Percentiles rank a stretch among this genome's conserved stretches.
Evolutionary conservation across 2,888 invertebrate species (phyloP).

Genomic region (Limnephilus rhombicus): DNA sequence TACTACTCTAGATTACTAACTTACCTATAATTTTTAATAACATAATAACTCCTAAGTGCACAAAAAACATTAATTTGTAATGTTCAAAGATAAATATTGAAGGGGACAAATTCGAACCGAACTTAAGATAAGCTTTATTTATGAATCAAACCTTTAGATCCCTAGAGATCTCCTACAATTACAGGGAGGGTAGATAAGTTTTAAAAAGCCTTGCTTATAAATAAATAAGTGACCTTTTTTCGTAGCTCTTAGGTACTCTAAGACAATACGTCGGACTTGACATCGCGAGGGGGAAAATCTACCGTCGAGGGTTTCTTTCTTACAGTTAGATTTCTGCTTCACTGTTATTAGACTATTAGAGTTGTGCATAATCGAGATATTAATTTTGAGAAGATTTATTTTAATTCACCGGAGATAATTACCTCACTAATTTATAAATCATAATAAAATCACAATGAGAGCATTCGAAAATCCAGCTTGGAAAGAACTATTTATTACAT

Average conservation of each 20-base stretch:
- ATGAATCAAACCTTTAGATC: neutral
- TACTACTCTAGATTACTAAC: neutral
- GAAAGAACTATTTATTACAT: no score
- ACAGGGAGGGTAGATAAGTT: neutral
- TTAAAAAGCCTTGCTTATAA: constrained; percentile 16
- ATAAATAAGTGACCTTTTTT: constrained; percentile 5
- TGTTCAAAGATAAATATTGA: neutral
- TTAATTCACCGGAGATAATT: no score
- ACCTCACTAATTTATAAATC: no score
- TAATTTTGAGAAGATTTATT: neutral
- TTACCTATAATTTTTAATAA: neutral
- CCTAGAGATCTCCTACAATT: neutral
- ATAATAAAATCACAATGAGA: no score
- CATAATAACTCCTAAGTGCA: neutral
- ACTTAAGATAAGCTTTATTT: constrained; percentile 3
- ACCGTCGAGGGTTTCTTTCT: constrained; percentile 44
- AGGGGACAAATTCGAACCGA: neutral
- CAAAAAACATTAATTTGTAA: neutral
- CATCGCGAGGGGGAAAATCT: constrained; percentile 40
- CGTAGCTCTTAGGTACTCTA: neutral
- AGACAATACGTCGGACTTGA: constrained; percentile 56
- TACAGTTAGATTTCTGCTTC: constrained; percentile 3
- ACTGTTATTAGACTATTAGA: neutral
- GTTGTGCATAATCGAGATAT: neutral
- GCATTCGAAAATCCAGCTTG: no score